Evolutionary conservation across 2,797 vertebrate genomes (phyloP).

Genomic region (Brachymystax lenok): DNA sequence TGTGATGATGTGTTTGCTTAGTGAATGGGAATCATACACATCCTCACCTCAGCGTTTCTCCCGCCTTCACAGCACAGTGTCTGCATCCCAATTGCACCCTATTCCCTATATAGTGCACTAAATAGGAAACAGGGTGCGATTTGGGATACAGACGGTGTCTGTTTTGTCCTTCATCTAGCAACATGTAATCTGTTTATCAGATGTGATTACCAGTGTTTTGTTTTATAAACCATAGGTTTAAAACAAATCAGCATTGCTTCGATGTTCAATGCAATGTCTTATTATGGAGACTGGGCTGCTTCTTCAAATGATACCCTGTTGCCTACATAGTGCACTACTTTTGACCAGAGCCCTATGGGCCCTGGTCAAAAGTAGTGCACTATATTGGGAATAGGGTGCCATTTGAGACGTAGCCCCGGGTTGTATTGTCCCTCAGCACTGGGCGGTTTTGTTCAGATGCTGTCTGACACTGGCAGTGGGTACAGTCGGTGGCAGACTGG

Average conservation of each 20-base stretch:
- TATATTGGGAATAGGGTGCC: too few species aligned
- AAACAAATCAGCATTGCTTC: not conserved
- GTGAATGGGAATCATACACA: not conserved
- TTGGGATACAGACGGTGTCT: not conserved
- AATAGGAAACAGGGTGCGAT: not conserved
- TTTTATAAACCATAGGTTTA: not conserved
- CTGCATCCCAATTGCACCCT: not conserved
- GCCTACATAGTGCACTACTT: not conserved
- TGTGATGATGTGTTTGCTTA: not conserved
- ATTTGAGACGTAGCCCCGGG: not conserved
- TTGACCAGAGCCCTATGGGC: too few species aligned
- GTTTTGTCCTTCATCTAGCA: not conserved
- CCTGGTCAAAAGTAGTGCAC: too few species aligned
- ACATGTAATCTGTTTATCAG: not conserved
- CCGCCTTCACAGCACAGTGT: not conserved
- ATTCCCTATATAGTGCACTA: not conserved
- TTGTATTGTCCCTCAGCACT: not conserved
- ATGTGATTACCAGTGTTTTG: not conserved
- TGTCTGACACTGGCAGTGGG: not conserved
- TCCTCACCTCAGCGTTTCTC: not conserved
- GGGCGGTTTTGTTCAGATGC: not conserved
- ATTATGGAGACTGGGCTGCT: not conserved
- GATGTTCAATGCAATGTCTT: not conserved
- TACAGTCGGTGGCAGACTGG: not conserved
- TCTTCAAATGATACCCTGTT: not conserved